Evolutionary conservation across 2,888 invertebrate species (phyloP).

Genomic region (Thera britannica): DNA sequence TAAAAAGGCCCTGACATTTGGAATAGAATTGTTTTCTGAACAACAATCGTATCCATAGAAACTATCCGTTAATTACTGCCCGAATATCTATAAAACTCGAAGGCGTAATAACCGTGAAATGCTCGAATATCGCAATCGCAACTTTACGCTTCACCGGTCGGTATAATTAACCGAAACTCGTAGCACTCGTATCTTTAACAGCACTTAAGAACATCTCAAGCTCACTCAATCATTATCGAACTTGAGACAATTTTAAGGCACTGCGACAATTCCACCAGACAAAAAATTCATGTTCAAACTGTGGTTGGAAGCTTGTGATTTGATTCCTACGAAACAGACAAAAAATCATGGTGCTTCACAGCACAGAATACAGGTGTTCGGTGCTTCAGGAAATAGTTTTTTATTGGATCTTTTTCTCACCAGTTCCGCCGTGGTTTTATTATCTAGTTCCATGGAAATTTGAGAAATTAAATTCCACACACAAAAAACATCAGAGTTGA

Average conservation of each 20-base stretch:
- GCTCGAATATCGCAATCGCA: conserved; percentile 44
- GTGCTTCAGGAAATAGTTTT: no score
- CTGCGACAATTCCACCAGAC: no score
- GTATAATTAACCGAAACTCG: conserved; percentile 59
- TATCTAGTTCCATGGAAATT: no score
- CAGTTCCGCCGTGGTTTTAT: no score
- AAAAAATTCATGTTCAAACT: no score
- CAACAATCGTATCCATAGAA: conserved; percentile 7
- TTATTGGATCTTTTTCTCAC: no score
- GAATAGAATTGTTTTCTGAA: conserved; percentile 27
- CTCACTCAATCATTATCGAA: neutral
- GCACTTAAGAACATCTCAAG: neutral
- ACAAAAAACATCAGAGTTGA: neutral
- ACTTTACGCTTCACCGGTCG: conserved; percentile 46
- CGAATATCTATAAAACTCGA: conserved; percentile 19
- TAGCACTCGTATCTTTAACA: neutral
- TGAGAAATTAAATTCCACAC: neutral
- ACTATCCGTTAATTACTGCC: conserved; percentile 34
- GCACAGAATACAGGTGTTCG: no score
- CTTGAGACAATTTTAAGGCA: no score
- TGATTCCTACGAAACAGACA: no score
- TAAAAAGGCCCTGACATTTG: conserved; percentile 29
- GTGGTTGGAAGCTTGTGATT: no score
- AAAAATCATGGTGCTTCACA: no score
- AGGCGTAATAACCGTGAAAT: conserved; percentile 30